Base-by-base conservation (phyloP, 2,797 vertebrate species). In the Graptemys geographica region DNA sequence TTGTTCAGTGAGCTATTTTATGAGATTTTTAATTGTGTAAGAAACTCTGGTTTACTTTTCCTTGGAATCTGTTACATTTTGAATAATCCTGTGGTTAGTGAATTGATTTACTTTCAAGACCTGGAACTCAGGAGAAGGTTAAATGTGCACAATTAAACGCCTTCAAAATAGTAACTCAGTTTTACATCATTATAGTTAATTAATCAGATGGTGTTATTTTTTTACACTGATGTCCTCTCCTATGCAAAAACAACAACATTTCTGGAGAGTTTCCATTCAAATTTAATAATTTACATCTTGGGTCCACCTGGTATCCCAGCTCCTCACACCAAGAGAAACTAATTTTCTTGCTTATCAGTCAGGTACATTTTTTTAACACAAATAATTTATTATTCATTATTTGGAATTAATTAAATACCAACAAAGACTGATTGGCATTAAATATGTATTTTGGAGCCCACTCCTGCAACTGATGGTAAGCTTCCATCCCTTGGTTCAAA, bases 391-490 rank as follows among this genome's bases (percentile, higher is more conserved):
- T 88, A 79, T 12, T 92, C 87, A 19, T 53, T 79, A 78, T 86
- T 95, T 96, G 15, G 81, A 84, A 88, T 65, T 89, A 81, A 85
- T 85, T 90, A 62, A 82, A 13, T 44, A 19, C 15, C 65, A n/a
- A 33, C 2, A n/a, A 31, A 80, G 52, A 76, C 4, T 8, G 69
- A 41, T 72, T 72, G 6, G 6, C 4, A 88, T 90, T 96, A 96
- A 92, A 65, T 82, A 88, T 86, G 16, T 33, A 87, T 84, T 93
- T 78, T 97, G 78, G 78, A 94, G 95, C 85, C 90, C 74, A 87
- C 78, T 52, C 41, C 72, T 90, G 51, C 41, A 90, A n/a, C 51
- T 8, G 33, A 56, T n/a, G 86, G 51, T 53, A 94, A 96, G 79
- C 8, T 4, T 80, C 72, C 74, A 53, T 92, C 51, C 12, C 47